Evolutionary conservation across 2,113 vertebrate species (phyloP).

Genomic region (Corvus moneduloides): DNA sequence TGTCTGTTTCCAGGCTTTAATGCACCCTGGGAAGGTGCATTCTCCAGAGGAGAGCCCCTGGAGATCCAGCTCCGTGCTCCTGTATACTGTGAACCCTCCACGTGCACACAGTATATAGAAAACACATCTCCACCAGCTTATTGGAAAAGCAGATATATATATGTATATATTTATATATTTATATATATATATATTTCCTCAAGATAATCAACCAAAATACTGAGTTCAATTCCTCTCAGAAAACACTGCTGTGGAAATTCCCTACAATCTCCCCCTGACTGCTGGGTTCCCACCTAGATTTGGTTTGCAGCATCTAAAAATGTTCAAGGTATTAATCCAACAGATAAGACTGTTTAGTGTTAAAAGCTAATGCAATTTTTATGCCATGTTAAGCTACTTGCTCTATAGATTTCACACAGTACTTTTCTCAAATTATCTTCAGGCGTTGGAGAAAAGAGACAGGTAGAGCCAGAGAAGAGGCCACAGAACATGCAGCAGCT

Average conservation of each 20-base stretch:
- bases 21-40: not conserved
- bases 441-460: not conserved
- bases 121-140: not conserved
- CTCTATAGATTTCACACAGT: not conserved
- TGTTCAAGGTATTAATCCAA: not conserved
- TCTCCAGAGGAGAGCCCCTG: not conserved
- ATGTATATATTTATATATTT: no score
- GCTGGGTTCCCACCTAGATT: not conserved
- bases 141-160: not conserved
- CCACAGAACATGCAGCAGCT: not conserved
- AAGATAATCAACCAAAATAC: not conserved
- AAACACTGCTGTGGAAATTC: not conserved
- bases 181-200: not conserved
- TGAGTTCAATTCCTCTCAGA: not conserved
- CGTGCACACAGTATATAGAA: not conserved
- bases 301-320: not conserved
- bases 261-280: not conserved
- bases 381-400: not conserved
- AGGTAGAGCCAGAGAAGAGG: not conserved
- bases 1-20: not conserved
- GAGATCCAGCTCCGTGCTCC: not conserved
- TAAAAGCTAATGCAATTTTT: not conserved
- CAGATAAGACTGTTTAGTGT: not conserved
- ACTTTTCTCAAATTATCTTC: not conserved
- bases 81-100: fast-evolving